Evolutionary conservation across 2,113 vertebrate species (phyloP).

Genomic region (Okapia johnstoni): DNA sequence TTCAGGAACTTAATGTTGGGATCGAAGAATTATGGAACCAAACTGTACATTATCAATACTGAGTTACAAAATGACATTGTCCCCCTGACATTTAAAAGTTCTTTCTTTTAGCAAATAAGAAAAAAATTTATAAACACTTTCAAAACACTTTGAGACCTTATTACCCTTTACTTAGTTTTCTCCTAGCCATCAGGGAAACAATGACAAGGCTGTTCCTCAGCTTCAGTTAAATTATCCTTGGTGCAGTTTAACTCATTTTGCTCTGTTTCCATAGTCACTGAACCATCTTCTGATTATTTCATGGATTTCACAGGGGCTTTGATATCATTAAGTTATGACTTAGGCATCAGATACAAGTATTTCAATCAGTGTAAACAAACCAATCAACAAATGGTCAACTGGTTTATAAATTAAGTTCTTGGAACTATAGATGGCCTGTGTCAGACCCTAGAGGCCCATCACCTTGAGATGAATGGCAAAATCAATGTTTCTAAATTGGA

Average conservation of each 20-base stretch:
- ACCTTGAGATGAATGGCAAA: neutral
- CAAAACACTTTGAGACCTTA: neutral
- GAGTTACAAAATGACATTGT: neutral
- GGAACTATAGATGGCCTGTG: neutral
- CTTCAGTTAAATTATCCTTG: neutral
- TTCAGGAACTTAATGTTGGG: neutral
- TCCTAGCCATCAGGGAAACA: neutral
- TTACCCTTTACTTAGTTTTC: neutral
- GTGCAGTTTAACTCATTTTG: neutral
- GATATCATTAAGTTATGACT: neutral
- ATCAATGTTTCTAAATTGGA: neutral
- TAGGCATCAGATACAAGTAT: neutral
- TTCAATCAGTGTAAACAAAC: slow-evolving; percentile 8
- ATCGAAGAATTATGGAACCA: neutral
- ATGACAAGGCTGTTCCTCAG: neutral
- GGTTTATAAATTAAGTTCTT: neutral
- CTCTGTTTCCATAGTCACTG: neutral
- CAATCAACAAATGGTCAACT: neutral
- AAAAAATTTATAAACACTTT: neutral
- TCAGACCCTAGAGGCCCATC: neutral
- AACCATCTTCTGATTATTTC: neutral
- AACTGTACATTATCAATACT: neutral
- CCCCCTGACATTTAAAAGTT: neutral
- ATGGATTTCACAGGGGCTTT: neutral
- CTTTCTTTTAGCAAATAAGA: slow-evolving; percentile 13